These are phyloP conservation scores for Bombus cullumanus DNA, from an alignment of 1,140 invertebrate species.

Conservation along the genomic window DNA sequence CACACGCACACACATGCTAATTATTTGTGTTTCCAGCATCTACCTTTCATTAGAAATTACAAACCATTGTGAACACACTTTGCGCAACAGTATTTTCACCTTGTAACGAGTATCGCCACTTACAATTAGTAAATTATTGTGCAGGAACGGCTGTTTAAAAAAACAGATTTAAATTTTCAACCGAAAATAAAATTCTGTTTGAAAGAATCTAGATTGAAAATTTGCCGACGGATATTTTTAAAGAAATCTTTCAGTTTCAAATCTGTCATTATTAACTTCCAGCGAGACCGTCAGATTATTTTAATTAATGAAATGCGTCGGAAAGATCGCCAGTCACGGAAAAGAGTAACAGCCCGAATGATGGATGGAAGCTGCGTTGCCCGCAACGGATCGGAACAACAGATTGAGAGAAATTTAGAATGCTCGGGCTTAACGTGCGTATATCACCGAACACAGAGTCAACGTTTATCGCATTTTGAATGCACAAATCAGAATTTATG, in stretches of 20 bases:
- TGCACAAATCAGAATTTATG: conserved; percentile 44
- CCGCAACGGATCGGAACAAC: background rate
- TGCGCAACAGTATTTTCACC: background rate
- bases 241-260: background rate
- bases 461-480: conserved; percentile 34
- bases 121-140: no score
- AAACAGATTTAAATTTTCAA: background rate
- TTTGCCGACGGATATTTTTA: background rate
- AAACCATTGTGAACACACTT: background rate
- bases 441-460: conserved; percentile 7
- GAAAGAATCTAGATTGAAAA: background rate
- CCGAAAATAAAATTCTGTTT: background rate
- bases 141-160: no score
- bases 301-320: background rate
- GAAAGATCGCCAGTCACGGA: background rate
- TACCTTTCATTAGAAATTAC: no score
- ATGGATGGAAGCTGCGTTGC: background rate
- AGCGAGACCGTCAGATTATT: background rate
- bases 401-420: conserved; percentile 27
- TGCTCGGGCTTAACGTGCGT: conserved; percentile 16
- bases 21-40: no score
- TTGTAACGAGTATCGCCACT: background rate
- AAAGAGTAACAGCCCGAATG: background rate
- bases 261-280: background rate
- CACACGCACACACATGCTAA: no score